Base-by-base conservation (phyloP, 2,113 vertebrate genomes). In the Lipotes vexillifer region DNA sequence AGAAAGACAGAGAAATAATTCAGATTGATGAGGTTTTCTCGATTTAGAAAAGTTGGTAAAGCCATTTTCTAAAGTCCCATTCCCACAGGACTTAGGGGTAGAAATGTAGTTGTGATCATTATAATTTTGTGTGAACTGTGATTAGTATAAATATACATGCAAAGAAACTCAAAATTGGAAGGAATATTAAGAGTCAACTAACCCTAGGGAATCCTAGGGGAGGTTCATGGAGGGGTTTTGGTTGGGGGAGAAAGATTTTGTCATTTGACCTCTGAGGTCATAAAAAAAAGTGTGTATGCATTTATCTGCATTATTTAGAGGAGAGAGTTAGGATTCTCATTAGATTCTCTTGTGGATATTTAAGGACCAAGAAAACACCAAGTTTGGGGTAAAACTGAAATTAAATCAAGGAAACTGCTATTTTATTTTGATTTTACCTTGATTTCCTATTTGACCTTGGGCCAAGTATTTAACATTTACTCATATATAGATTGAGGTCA, bases 351-450 rank as follows among this genome's bases (percentile, higher is more conserved):
- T 65, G 5, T 68, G 41, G 36, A 17, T 94, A 36, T 86, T 86
- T 59, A 68, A 88, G 23, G 68, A 20, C 25, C 18, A 80, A 66
- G 13, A 23, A 97, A 91, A 36, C 23, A 88, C 23, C 23, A 92
- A 66, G 36, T 20, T 44, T 80, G 78, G 25, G 12, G 27, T 94
- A 92, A 83, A 66, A 74, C 46, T 71, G 29, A 72, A 96, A 41
- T 68, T 80, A 89, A 88, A 44, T 89, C 9, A 88, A 33, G 5
- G n/a, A 85, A 85, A 1, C 18, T 92, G 14, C 55, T 89, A 38
- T 89, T 89, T 92, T 97, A 52, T 92, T 80, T 65, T 89, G 13
- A 92, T 38, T 96, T 77, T 46, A 92, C 7, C n/a, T 41, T 44
- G 25, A 61, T 61, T 88, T 92, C 23, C 49, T 89, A 20, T 66